Evolutionary conservation across 1,140 invertebrate species (phyloP), one percentile per base, ranked within the genome.

Genomic region (Brachionus calyciflorus): DNA sequence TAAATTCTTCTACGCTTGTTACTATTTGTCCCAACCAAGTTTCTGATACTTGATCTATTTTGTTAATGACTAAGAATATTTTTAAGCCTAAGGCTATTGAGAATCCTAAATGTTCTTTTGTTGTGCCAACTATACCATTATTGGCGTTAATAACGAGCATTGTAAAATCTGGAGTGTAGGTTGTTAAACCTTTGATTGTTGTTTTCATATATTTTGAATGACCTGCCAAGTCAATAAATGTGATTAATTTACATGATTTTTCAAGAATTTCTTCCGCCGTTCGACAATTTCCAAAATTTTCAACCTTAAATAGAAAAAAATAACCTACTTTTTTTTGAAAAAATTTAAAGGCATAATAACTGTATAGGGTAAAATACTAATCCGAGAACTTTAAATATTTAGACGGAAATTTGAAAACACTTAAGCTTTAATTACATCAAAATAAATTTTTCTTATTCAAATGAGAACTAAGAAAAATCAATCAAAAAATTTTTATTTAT

Each of bases 41-140:
- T 28, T 91, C 89, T 21, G 97, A 96, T 84, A 96, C 98, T 96
- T 98, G 98, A 84, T 99, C 96, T 79, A 98, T 97, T 88, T 97
- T 97, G 9, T 93, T 96, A 6, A 99, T 93, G 1, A 99, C 96
- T 37, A 99, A 94, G 88, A 99, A 99, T 19, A 99, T 96, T 24
- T 96, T 96, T 53, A 99, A 95, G 40, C 91, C 93, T 9, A 99
- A 87, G 1, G 96, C 95, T 77, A 99, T 86, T 4, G 96, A 94
- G 49, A 99, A 87, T 19, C 95, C 95, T 14, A 99, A 86, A 87
- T 99, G 96, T 86, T 99, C 96, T 84, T 98, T 98, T 0, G 96
- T 98, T 93, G 98, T 99, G 49, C 96, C 96, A 78, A 98, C 92
- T 77, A 99, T 93, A 84, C 81, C 77, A 85, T 86, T 30, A 81